phyloP scores from a whole-genome alignment of 2,797 vertebrate genomes.

The Odontamblyopus rebecca region DNA sequence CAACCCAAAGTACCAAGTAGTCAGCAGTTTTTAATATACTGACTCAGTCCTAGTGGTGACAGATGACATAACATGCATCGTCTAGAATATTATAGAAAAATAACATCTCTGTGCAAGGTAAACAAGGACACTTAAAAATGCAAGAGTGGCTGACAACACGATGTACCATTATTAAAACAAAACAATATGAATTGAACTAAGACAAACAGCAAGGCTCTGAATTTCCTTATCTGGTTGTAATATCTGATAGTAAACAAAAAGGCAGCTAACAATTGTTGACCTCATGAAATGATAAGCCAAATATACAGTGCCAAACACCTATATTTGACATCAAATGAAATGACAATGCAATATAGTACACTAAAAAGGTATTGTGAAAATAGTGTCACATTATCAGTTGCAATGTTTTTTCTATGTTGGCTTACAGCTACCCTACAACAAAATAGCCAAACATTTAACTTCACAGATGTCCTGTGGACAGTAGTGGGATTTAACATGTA shows the following conservation, averaged over 20 bases:
- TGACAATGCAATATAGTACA: not conserved
- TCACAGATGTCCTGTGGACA: not conserved
- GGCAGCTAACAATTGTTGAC: conserved; percentile 52
- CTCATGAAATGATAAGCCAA: conserved; percentile 22
- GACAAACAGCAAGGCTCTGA: conserved; percentile 22
- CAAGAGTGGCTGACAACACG: conserved; percentile 36
- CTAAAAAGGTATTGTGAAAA: conserved; percentile 12
- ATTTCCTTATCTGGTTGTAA: conserved; percentile 42
- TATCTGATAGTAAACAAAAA: conserved; percentile 54
- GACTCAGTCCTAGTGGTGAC: conserved; percentile 40
- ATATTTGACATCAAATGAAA: conserved; percentile 30
- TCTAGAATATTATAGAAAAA: conserved; percentile 71
- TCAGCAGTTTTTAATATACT: conserved; percentile 46
- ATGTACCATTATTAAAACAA: conserved; percentile 15
- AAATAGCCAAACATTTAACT: conserved; percentile 4
- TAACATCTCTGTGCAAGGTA: conserved; percentile 69
- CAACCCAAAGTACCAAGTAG: conserved; percentile 20
- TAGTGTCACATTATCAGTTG: not conserved
- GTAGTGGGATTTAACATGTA: not conserved
- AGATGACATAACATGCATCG: conserved; percentile 39
- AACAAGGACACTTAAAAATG: conserved; percentile 78
- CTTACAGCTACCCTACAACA: not conserved
- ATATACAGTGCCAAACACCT: conserved; percentile 18
- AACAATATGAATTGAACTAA: conserved; percentile 24
- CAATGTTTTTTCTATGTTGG: too few species aligned